These are phyloP conservation scores for Darevskia mixta DNA, from an alignment of 2,797 vertebrate genomes.

Conservation along the genomic window DNA sequence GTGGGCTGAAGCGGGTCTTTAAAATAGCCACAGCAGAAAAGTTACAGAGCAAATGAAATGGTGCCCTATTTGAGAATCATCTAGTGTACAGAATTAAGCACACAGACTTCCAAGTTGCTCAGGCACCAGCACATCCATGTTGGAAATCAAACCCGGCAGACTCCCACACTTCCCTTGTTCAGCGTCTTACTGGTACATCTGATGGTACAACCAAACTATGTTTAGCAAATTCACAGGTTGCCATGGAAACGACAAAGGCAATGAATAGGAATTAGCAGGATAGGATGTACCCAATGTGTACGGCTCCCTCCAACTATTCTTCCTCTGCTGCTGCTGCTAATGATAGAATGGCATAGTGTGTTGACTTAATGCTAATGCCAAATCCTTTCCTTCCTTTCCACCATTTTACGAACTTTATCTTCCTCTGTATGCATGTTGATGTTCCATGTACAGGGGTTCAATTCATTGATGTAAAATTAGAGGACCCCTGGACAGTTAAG, in stretches of 20 bases:
- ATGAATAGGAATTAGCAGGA: neutral
- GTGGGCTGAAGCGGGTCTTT: conserved; percentile 19
- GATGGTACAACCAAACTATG: neutral
- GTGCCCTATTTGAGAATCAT: neutral
- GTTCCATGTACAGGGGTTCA: neutral
- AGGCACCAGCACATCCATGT: neutral
- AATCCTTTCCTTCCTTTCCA: neutral
- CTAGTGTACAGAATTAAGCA: neutral
- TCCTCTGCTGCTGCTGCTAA: neutral
- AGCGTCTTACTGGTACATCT: neutral
- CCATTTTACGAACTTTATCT: neutral
- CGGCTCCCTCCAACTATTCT: neutral
- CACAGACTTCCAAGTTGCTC: neutral
- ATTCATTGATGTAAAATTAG: neutral
- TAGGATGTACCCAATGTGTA: neutral
- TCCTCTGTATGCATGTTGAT: neutral
- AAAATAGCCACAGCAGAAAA: conserved; percentile 37
- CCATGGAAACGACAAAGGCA: neutral
- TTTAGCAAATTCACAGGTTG: conserved; percentile 20
- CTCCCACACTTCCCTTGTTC: neutral
- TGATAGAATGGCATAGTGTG: neutral
- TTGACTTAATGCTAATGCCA: no score
- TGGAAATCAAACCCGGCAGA: neutral
- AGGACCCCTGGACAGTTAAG: neutral
- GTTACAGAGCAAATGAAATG: neutral